phyloP scores from a whole-genome alignment of 53 echinoderm and acorn worm species.

The Glandiceps talaboti region DNA sequence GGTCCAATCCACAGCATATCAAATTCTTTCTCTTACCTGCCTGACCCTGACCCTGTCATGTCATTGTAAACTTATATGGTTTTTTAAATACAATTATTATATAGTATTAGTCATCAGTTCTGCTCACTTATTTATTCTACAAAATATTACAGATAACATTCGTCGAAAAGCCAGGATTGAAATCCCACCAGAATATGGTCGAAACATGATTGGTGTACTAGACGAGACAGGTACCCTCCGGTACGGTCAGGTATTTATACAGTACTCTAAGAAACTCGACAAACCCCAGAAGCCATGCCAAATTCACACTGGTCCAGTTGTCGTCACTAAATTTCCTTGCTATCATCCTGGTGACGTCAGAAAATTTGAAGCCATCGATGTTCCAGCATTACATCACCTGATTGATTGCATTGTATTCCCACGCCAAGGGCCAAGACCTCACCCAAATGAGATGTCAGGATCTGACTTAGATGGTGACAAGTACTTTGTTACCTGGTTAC shows the following conservation, averaged over 20 bases:
- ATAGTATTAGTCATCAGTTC: too few species aligned
- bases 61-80: too few species aligned
- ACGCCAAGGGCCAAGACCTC: constrained; percentile 1
- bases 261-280: constrained; percentile 11
- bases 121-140: neutral
- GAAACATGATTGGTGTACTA: constrained; percentile 15
- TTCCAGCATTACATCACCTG: constrained; percentile 8
- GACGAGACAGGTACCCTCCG: constrained; percentile 12
- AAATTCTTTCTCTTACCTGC: too few species aligned
- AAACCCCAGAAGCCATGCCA: neutral
- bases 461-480: constrained; percentile 19
- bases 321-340: constrained; percentile 10
- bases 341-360: constrained; percentile 14
- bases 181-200: constrained; percentile 4
- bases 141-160: neutral
- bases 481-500: constrained; percentile 14
- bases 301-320: neutral
- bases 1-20: too few species aligned
- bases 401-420: constrained; percentile 14
- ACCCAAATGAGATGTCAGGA: constrained; percentile 17
- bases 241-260: constrained; percentile 16
- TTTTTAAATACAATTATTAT: too few species aligned
- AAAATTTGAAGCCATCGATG: constrained; percentile 14
- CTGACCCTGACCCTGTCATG: too few species aligned
- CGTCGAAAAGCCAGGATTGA: neutral